These are phyloP conservation scores for Archivesica marissinica DNA, from an alignment of 1,140 invertebrate species.

Conservation along the genomic window DNA sequence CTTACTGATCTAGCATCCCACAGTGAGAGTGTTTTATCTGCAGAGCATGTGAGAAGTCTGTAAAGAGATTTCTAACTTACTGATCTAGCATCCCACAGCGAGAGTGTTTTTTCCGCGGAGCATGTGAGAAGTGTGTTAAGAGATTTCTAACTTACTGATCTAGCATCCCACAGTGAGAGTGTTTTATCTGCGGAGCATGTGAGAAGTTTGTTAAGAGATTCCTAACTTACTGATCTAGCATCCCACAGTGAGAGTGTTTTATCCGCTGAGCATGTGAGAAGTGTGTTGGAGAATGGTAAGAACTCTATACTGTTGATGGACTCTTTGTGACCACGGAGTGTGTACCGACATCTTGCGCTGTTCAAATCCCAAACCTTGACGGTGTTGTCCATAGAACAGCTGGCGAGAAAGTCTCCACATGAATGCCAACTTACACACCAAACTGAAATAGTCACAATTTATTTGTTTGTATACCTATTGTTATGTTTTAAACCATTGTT, in stretches of 20 bases:
- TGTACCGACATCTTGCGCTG: constrained; percentile 82
- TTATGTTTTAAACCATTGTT: background rate
- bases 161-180: constrained; percentile 83
- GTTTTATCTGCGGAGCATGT: constrained; percentile 84
- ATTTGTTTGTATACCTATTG: background rate
- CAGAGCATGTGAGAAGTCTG: too few species aligned
- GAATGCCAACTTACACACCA: constrained; percentile 84
- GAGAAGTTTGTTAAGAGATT: constrained; percentile 82
- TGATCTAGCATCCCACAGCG: too few species aligned
- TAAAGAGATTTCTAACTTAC: too few species aligned
- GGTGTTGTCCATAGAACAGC: constrained; percentile 84
- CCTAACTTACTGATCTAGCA: too few species aligned
- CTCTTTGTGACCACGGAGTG: constrained; percentile 83
- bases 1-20: too few species aligned
- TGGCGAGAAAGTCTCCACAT: constrained; percentile 84
- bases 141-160: constrained; percentile 65
- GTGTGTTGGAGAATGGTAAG: constrained; percentile 82
- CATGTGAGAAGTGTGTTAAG: too few species aligned
- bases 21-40: too few species aligned
- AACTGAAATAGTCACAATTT: constrained; percentile 71
- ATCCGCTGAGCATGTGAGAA: constrained; percentile 83
- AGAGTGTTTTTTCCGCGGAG: too few species aligned
- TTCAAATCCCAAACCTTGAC: constrained; percentile 84
- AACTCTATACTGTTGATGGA: constrained; percentile 84
- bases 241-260: constrained; percentile 84